Base-by-base conservation (phyloP, 2,113 vertebrate genomes). In the Atractosteus spatula region DNA sequence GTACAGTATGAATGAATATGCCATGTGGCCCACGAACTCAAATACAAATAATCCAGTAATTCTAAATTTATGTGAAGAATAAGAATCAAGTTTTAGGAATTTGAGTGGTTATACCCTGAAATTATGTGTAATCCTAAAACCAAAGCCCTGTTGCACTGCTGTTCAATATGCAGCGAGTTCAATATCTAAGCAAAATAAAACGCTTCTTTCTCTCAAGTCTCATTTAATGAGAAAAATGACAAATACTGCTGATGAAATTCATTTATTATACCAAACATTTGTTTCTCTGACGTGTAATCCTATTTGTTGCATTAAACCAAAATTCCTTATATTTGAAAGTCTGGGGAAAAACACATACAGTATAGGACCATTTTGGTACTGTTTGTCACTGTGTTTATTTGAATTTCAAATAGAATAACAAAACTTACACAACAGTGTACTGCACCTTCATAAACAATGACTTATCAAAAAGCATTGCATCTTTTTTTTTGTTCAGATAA, bases 61-160 rank as follows among this genome's bases (percentile, higher is more conserved):
- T 80, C 80, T 83, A 82, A 86, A 84, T 74, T 77, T 77, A 69
- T 71, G 83, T 88, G 85, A 88, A 85, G 84, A 80, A 77, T n/a
- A 69, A 71, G 75, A 81, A 83, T 85, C 78, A 85, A 55, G 74
- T 75, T 82, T 87, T 84, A 83, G 82, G 85, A 83, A 84, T 82
- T 75, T 72, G 84, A 82, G 82, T 86, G 81, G 85, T 85, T 87
- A 86, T 85, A 86, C 85, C 86, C 84, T 81, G 81, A 84, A 87
- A 88, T 85, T 87, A 81, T 85, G 83, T 82, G 85, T 83, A 86
- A 79, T 86, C 85, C 88, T 87, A 66, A 80, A 88, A 86, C 85
- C 84, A 86, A 87, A 88, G 85, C 79, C 71, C 67, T 76, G 84
- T 80, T 86, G 82, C 79, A 79, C 78, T 51, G 47, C 1, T 51